phyloP scores from a whole-genome alignment of 2,113 vertebrate species.

The Rhea americana region DNA sequence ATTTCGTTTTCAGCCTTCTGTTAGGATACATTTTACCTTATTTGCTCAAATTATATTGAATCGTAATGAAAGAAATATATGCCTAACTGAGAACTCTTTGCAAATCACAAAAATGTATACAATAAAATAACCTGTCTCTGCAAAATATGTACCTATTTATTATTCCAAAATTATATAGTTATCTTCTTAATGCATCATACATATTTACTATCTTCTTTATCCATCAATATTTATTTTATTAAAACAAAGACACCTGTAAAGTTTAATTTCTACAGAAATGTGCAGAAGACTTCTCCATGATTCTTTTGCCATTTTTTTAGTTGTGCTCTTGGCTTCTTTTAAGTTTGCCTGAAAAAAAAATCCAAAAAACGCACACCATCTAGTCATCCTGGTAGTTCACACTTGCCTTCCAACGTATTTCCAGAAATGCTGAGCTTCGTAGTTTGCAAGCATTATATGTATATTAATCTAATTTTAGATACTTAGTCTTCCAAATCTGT shows the following conservation, averaged over 20 bases:
- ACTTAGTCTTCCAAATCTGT: not conserved
- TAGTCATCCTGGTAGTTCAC: not conserved
- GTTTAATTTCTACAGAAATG: conserved; percentile 26
- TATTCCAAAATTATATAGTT: not conserved
- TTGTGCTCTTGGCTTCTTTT: not conserved
- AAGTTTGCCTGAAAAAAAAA: not conserved
- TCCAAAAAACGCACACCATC: not conserved
- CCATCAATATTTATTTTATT: not conserved
- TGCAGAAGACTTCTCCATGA: not conserved
- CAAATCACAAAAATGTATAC: conserved; percentile 66
- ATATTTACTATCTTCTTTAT: not conserved
- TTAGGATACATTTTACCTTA: conserved; percentile 64
- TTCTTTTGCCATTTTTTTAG: not conserved
- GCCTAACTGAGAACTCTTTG: conserved; percentile 65
- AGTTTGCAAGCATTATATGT: not conserved
- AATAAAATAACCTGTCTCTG: conserved; percentile 64
- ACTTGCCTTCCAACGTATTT: not conserved
- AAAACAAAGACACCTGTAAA: not conserved
- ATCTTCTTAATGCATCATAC: not conserved
- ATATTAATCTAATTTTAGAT: not conserved
- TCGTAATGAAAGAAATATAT: conserved; percentile 72
- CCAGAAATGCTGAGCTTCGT: not conserved
- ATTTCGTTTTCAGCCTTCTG: conserved; percentile 70
- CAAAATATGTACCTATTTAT: not conserved
- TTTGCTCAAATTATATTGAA: conserved; percentile 70